Evolutionary conservation across 2,888 invertebrate species (phyloP).

Genomic region (Notodonta ziczac): DNA sequence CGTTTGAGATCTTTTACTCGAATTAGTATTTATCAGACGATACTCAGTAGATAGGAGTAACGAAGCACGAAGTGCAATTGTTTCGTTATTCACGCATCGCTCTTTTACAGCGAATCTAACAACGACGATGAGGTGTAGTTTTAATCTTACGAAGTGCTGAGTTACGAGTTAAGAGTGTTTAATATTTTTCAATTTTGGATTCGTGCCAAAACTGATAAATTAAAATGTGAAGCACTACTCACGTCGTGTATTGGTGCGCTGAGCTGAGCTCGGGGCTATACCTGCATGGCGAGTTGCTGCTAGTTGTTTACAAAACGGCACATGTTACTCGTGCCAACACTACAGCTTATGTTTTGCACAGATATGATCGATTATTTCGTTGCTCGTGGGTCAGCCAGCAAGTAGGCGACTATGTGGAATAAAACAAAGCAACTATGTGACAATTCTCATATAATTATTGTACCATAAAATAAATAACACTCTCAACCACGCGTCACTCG

Average conservation of each 20-base stretch:
- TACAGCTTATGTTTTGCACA: no score
- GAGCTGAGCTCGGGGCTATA: no score
- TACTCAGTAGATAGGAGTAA: neutral
- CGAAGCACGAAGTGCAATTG: neutral
- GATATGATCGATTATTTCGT: no score
- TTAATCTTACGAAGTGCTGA: neutral
- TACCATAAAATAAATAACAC: conserved; percentile 67
- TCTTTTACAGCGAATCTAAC: neutral
- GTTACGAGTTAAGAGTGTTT: neutral
- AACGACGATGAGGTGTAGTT: neutral
- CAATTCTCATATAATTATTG: conserved; percentile 44
- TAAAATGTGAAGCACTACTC: neutral
- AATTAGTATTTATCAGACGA: no score
- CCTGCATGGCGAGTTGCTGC: no score
- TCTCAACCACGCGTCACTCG: conserved; percentile 51
- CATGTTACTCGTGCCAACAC: no score
- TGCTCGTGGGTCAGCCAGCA: neutral
- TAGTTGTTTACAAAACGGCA: no score
- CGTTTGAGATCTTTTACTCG: no score
- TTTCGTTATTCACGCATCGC: neutral
- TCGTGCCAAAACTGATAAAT: conserved; percentile 2
- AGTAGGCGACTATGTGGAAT: neutral
- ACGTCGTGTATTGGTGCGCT: no score
- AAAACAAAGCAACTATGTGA: conserved; percentile 9
- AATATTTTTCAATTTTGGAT: conserved; percentile 6